phyloP scores from a whole-genome alignment of 2,888 invertebrate species.

The Drosophila kanekoi region DNA sequence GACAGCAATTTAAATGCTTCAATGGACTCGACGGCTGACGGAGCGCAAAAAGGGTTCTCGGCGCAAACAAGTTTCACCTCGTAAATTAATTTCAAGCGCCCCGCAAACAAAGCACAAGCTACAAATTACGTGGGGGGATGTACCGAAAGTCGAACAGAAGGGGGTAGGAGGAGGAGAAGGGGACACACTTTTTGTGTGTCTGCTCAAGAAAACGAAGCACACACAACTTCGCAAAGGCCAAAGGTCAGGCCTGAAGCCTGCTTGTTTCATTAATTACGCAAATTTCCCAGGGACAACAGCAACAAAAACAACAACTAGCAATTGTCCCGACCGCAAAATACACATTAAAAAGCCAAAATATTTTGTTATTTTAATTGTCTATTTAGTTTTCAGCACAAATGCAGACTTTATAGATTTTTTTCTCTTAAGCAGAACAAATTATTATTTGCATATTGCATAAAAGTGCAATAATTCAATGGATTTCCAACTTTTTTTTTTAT shows the following conservation, averaged over 20 bases:
- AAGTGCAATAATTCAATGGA: slow-evolving; percentile 33
- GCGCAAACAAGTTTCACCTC: slow-evolving; percentile 77
- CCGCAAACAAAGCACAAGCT: slow-evolving; percentile 49
- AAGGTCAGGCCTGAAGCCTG: slow-evolving; percentile 38
- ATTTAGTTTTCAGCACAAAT: neutral
- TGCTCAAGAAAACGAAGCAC: slow-evolving; percentile 16
- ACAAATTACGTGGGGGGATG: slow-evolving; percentile 57
- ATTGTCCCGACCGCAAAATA: slow-evolving; percentile 40
- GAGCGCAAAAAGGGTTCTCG: slow-evolving; percentile 71
- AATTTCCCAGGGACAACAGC: slow-evolving; percentile 11
- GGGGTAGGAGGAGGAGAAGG: neutral
- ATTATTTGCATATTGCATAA: slow-evolving; percentile 37
- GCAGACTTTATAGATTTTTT: slow-evolving; percentile 18
- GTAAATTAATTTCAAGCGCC: slow-evolving; percentile 72
- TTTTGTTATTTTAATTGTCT: neutral
- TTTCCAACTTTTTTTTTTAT: too few species aligned
- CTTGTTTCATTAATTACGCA: slow-evolving; percentile 52
- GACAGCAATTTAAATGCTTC: slow-evolving; percentile 81
- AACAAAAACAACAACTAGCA: slow-evolving; percentile 9
- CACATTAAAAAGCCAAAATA: slow-evolving; percentile 38
- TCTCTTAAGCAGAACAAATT: slow-evolving; percentile 32
- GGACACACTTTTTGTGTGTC: neutral
- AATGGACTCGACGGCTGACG: slow-evolving; percentile 58
- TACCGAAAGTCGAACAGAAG: too few species aligned
- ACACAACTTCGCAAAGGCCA: slow-evolving; percentile 15